A percentile compares a stretch with the other conserved stretches of the same genome.
phyloP scores from a whole-genome alignment of 2,113 vertebrate species.

The Equus przewalskii region DNA sequence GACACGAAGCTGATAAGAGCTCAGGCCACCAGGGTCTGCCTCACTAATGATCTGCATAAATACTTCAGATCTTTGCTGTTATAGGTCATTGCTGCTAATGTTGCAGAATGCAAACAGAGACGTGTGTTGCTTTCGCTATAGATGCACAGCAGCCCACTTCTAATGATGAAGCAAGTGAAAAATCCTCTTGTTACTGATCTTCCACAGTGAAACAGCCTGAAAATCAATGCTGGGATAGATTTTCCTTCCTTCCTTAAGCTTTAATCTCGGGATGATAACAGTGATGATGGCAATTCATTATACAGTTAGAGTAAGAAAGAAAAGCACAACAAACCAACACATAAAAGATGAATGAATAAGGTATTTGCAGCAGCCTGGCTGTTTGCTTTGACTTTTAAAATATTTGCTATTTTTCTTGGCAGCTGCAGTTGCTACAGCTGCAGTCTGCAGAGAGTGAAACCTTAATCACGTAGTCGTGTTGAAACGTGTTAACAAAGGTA shows the following conservation, averaged over 20 bases:
- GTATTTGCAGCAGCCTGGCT: background rate
- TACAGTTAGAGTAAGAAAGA: background rate
- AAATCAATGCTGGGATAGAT: background rate
- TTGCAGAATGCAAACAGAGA: background rate
- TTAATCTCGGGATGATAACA: background rate
- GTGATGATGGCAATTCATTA: background rate
- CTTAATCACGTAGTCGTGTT: background rate
- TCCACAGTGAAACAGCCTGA: background rate
- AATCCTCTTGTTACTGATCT: background rate
- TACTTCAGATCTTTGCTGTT: background rate
- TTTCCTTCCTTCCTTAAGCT: background rate
- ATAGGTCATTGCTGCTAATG: background rate
- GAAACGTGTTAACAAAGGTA: conserved; percentile 30
- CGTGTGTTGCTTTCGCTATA: background rate
- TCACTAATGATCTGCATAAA: background rate
- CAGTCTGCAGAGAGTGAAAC: background rate
- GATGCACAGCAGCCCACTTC: background rate
- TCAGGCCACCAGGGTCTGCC: background rate
- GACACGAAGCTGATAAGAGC: background rate
- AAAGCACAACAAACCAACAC: conserved; percentile 19
- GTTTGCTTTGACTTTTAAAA: conserved; percentile 22
- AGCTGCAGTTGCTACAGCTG: background rate
- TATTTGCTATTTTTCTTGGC: background rate
- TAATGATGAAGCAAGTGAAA: background rate
- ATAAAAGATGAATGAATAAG: background rate